A percentile compares a stretch with the other conserved stretches of the same genome.
These are phyloP conservation scores for Andrena flavipes DNA, from an alignment of 2,888 invertebrate species.

Conservation along the genomic window DNA sequence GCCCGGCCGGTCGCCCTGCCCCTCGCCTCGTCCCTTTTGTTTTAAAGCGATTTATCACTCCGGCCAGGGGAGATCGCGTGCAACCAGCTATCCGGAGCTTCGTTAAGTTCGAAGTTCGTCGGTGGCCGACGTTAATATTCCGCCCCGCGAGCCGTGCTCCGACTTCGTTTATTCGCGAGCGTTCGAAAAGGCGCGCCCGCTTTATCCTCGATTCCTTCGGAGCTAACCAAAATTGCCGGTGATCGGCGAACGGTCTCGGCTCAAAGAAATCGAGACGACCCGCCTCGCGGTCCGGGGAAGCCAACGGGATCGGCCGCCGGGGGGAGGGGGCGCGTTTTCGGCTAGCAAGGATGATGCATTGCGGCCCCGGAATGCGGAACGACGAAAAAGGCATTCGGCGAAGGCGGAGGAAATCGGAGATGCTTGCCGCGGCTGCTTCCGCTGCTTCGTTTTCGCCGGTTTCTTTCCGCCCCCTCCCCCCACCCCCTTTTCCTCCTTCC, in stretches of 20 bases:
- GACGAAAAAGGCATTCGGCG: neutral
- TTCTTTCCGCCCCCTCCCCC: slow-evolving; percentile 22
- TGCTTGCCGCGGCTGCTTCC: slow-evolving; percentile 30
- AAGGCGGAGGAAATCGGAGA: neutral
- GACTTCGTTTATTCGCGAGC: neutral
- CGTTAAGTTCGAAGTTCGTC: slow-evolving; percentile 33
- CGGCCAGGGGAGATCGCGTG: slow-evolving; percentile 40
- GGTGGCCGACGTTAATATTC: slow-evolving; percentile 29
- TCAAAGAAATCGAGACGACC: neutral
- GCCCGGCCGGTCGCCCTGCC: neutral
- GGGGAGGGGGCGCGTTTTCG: slow-evolving; percentile 28
- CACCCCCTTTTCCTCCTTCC: neutral
- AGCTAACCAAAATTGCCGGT: neutral
- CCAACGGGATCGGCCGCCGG: neutral
- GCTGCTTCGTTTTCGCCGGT: slow-evolving; percentile 11
- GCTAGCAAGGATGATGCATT: slow-evolving; percentile 48
- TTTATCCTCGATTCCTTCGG: neutral
- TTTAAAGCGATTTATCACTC: slow-evolving; percentile 43
- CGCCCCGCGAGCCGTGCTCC: neutral
- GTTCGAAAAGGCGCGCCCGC: neutral
- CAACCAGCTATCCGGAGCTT: slow-evolving; percentile 10
- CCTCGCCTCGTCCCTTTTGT: slow-evolving; percentile 24
- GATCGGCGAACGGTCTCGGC: slow-evolving; percentile 10
- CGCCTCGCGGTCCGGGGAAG: neutral
- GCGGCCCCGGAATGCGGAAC: slow-evolving; percentile 47